Base-by-base conservation (phyloP, 2,888 invertebrate genomes). In the Erpobdella octoculata region DNA sequence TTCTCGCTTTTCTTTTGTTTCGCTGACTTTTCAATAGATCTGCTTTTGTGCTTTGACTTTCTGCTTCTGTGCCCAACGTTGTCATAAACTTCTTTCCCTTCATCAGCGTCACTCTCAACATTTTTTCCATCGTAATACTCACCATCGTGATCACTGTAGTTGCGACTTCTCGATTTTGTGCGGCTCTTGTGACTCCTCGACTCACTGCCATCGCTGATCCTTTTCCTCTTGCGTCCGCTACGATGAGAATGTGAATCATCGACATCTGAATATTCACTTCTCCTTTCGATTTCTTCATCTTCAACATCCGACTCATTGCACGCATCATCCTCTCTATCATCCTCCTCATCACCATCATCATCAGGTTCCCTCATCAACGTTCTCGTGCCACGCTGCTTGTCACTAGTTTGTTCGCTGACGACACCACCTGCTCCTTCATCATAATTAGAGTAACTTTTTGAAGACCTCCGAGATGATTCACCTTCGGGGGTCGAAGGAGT, bases 1-100 rank as follows among this genome's bases (percentile, higher is more conserved):
- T 21, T 28, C 8, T 6, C 15, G 15, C 38, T 65, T 35, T 53
- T 21, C 25, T 36, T 69, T 8, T 33, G 46, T 18, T 35, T 69
- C n/a, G 31, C 35, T 2, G n/a, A 25, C 15, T 28, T 3, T 15
- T 53, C 53, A 28, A 25, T 28, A 6, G 53, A 53, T 9, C 53
- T 53, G 53, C 53, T 53, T n/a, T 53, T 53, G 53, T 53, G 53
- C 18, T 53, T 53, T 28, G 53, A 53, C 53, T 53, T 53, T 9
- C 53, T 4, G 15, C 53, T 69, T 36, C 58, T 69, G 33, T 36
- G 46, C 21, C 38, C 38, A 5, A 25, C 4, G 36, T 35, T 35
- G 21, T 36, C 38, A 12, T 15, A 6, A 21, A 15, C n/a, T 4
- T 41, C 46, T n/a, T 67, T 48, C 21, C 28, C 48, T 21, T 67